Evolutionary conservation across 2,888 invertebrate genomes (phyloP).

Genomic region (Nycteola revayana): DNA sequence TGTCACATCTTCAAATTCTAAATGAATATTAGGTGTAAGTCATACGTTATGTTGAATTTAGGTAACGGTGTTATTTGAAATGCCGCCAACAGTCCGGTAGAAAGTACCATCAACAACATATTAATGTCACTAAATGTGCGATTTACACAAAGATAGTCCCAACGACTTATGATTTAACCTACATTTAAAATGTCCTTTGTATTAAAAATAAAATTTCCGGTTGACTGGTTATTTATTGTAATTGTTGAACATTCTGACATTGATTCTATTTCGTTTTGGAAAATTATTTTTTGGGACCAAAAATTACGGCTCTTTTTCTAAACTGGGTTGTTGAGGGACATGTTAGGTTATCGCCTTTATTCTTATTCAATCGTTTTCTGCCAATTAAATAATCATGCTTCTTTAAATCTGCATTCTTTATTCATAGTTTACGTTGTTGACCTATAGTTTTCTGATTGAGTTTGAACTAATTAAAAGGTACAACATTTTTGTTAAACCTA

Average conservation of each 20-base stretch:
- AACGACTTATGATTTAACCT: conserved; percentile 51
- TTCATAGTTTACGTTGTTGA: background rate
- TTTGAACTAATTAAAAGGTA: conserved; percentile 5
- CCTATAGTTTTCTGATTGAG: conserved; percentile 1
- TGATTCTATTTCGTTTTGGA: conserved; percentile 27
- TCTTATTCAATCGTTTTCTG: background rate
- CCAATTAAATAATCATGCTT: conserved; percentile 1
- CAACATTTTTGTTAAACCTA: conserved; percentile 1
- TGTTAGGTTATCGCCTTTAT: conserved; percentile 1
- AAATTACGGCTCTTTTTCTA: conserved; percentile 7
- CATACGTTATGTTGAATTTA: conserved; percentile 56
- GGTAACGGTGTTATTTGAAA: conserved; percentile 60
- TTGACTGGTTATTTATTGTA: conserved; percentile 31
- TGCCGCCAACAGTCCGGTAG: conserved; percentile 62
- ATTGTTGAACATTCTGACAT: conserved; percentile 28
- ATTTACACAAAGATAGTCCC: conserved; percentile 57
- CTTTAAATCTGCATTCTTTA: too few relatives aligned
- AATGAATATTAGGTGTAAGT: conserved; percentile 32
- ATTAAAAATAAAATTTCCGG: conserved; percentile 40
- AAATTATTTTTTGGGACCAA: conserved; percentile 7
- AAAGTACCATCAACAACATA: conserved; percentile 58
- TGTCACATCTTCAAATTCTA: conserved; percentile 37
- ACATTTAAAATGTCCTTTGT: conserved; percentile 46
- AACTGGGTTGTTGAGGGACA: conserved; percentile 5
- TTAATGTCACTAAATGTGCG: conserved; percentile 61